Evolutionary conservation across 2,113 vertebrate species (phyloP), one percentile per base, ranked within the genome.

Genomic region (Myotis yumanensis): DNA sequence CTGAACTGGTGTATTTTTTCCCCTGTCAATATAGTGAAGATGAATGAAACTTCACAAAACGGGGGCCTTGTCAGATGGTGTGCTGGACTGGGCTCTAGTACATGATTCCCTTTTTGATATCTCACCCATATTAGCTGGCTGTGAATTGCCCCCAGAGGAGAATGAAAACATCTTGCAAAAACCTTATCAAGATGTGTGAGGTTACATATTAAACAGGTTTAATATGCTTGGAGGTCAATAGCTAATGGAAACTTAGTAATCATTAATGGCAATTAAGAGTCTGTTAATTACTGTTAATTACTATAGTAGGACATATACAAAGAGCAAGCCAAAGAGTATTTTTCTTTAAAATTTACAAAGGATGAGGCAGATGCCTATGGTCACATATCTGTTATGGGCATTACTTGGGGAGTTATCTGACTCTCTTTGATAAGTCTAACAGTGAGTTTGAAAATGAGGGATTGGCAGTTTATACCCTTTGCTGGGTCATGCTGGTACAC

Each of bases 181-280:
- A 48, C 57, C 16, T 81, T 22, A n/a, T 64, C 18, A n/a, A 46
- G 46, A 73, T 35, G 2, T 37, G 54, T 62, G 54, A 92, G 66
- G 62, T 90, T 62, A 5, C 0, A 0, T 32, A 54, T 69, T n/a
- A 30, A 79, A 37, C 11, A 46, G 23, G 32, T 57, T 93, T 69
- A 54, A 35, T 71, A 37, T 91, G 43, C 43, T 68, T 59, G 35
- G 89, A 69, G 35, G 82, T 64, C 66, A 69, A n/a, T 37, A 54
- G 20, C 72, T 85, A 37, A 87, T 35, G n/a, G n/a, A 57, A 69
- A 86, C 23, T 69, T 18, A 73, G 76, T 76, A 54, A 52, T 66
- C n/a, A 35, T 84, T 89, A 43, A 68, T 46, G 90, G 59, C 81
- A 51, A 93, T 88, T 92, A 54, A 85, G 81, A 86, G 6, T 76